Base-by-base conservation (phyloP, 2,113 vertebrate species). In the Chaenocephalus aceratus region DNA sequence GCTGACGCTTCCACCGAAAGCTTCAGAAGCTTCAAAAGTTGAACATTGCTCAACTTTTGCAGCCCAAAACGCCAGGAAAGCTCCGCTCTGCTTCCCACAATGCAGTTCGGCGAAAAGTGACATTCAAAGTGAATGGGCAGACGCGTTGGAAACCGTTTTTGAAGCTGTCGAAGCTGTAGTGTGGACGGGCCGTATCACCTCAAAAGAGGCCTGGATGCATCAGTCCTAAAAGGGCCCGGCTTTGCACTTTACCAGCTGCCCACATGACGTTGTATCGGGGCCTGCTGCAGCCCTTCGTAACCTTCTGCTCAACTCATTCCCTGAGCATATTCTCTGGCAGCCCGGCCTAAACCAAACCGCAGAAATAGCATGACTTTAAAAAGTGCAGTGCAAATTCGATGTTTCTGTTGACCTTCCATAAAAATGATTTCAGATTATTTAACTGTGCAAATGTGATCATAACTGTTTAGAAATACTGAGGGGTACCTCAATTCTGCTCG, bases 391-490 rank as follows among this genome's bases (percentile, higher is more conserved):
- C 83, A 78, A 86, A 87, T 79, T 72, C 12, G 18, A 49, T 34
- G 68, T 72, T 83, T 85, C 63, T 82, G 75, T 81, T 84, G 71
- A 91, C 76, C 71, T 79, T 86, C 63, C 62, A 84, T 64, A 92
- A 84, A 87, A 83, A 80, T 61, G 76, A 92, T 92, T 87, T 90
- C 82, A 63, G 66, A 83, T 90, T 51, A 79, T 88, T 92, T 88
- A 70, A 91, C 84, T 77, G 79, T 90, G 86, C 84, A 95, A 93
- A 94, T 91, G 86, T 36, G 89, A 91, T 92, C 84, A 89, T 80
- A 81, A 80, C 82, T 83, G 86, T 92, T 93, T 93, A 85, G 75
- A 93, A 94, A 94, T 83, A 82, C 70, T 88, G 85, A 86, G 80
- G 84, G 71, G 64, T 68, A 88, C 86, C 86, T 90, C 84, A 89